A percentile compares a stretch with the other conserved stretches of the same genome.
These are phyloP conservation scores for Entelurus aequoreus DNA, from an alignment of 2,113 vertebrate species.

Conservation along the genomic window DNA sequence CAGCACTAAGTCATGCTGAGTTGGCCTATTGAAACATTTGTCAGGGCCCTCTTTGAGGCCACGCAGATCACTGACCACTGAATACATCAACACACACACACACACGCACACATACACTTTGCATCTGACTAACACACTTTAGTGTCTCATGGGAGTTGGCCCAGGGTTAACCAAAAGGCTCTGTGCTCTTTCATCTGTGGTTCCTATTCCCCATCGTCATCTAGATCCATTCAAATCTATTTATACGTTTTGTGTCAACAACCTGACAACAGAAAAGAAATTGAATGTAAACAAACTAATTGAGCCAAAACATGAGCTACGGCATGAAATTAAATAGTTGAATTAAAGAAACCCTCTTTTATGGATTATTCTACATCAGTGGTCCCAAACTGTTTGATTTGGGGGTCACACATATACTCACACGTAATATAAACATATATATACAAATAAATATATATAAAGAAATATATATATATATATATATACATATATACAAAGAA, in stretches of 20 bases:
- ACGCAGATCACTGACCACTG: slow-evolving; percentile 62
- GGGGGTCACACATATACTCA: background rate
- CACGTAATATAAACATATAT: background rate
- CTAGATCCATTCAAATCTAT: slow-evolving; percentile 27
- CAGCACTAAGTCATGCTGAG: slow-evolving; percentile 58
- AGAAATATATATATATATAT: too few species aligned
- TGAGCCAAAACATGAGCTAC: too few species aligned
- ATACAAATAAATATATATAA: too few species aligned
- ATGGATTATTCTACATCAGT: background rate
- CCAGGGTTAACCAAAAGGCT: slow-evolving; percentile 38
- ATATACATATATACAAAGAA: too few species aligned
- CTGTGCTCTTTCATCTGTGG: slow-evolving; percentile 42
- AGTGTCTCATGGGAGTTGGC: slow-evolving; percentile 34
- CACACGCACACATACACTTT: slow-evolving; percentile 21
- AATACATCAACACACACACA: slow-evolving; percentile 44
- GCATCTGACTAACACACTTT: slow-evolving; percentile 22
- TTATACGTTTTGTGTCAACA: slow-evolving; percentile 30
- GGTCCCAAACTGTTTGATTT: slow-evolving; percentile 11
- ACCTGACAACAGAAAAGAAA: background rate
- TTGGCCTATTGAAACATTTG: slow-evolving; percentile 54
- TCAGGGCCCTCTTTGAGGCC: slow-evolving; percentile 52
- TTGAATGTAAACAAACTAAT: background rate
- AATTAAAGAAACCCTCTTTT: too few species aligned
- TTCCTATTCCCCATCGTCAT: slow-evolving; percentile 44
- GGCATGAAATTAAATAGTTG: too few species aligned